These are phyloP conservation scores for Drosophila mimetica DNA, from an alignment of 2,888 invertebrate genomes.

Conservation along the genomic window DNA sequence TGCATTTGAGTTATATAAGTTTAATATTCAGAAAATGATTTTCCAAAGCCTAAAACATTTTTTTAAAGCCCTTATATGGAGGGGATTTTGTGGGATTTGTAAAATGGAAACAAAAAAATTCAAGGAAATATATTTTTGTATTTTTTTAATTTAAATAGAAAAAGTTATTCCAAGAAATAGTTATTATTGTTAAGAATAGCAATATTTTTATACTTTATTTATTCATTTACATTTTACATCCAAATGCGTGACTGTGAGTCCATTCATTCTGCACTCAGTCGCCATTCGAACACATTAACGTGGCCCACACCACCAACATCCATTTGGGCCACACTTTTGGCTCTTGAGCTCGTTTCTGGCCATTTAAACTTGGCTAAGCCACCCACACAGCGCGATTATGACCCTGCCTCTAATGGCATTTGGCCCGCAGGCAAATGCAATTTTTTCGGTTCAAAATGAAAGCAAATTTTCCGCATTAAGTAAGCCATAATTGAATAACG, in stretches of 20 bases:
- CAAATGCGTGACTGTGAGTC: background rate
- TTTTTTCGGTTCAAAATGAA: slow-evolving; percentile 51
- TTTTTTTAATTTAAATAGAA: too few relatives aligned
- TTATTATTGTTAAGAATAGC: too few relatives aligned
- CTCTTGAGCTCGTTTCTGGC: slow-evolving; percentile 24
- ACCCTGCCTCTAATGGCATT: slow-evolving; percentile 45
- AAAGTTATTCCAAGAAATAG: too few relatives aligned
- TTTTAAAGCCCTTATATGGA: too few relatives aligned
- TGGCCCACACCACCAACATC: background rate
- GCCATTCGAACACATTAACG: slow-evolving; percentile 13
- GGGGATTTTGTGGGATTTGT: too few relatives aligned
- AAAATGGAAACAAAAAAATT: too few relatives aligned
- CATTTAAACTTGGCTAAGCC: slow-evolving; percentile 32
- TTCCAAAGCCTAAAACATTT: too few relatives aligned
- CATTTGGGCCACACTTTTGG: background rate
- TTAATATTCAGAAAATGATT: too few relatives aligned
- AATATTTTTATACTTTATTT: background rate
- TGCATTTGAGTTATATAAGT: too few relatives aligned
- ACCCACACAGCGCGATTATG: slow-evolving; percentile 2
- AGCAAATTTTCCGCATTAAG: slow-evolving; percentile 67
- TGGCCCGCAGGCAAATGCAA: slow-evolving; percentile 57
- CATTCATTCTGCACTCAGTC: slow-evolving; percentile 6
- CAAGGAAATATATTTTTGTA: too few relatives aligned
- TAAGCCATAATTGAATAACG: slow-evolving; percentile 73
- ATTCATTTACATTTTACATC: background rate